These are phyloP conservation scores for Microcebus griseorufus DNA, from an alignment of 2,113 vertebrate species.

Conservation along the genomic window DNA sequence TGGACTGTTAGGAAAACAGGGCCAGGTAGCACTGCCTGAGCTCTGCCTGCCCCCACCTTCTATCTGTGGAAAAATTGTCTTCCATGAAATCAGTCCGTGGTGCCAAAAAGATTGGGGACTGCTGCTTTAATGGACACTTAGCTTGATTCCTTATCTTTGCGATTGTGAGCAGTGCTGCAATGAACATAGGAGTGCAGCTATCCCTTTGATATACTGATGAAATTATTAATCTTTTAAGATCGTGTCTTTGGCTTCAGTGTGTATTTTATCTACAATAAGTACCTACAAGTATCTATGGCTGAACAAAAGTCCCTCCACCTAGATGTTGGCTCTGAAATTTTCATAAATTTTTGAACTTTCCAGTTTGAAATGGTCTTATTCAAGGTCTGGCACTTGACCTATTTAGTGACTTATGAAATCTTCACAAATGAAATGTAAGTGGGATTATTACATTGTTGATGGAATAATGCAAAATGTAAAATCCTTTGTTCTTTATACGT, in stretches of 20 bases:
- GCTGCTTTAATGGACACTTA: not conserved
- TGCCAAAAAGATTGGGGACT: no score
- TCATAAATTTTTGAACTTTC: not conserved
- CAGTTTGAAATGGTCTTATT: not conserved
- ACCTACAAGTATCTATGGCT: not conserved
- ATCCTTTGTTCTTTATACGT: not conserved
- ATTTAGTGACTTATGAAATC: not conserved
- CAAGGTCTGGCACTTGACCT: not conserved
- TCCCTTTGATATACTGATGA: not conserved
- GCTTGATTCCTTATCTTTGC: not conserved
- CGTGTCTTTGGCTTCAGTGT: not conserved
- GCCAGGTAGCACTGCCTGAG: no score
- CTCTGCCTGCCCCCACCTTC: no score
- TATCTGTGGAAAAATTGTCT: no score
- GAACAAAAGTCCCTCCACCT: not conserved
- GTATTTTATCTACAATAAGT: not conserved
- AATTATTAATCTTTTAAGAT: not conserved
- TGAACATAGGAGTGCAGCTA: not conserved
- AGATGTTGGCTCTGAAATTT: not conserved
- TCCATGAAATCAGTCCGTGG: no score
- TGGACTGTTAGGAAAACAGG: no score
- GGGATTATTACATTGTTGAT: not conserved
- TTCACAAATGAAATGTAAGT: not conserved
- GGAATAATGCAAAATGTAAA: not conserved
- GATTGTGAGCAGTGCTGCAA: not conserved